These are phyloP conservation scores for Sycophila texana DNA, from an alignment of 2,888 invertebrate genomes.

Conservation along the genomic window DNA sequence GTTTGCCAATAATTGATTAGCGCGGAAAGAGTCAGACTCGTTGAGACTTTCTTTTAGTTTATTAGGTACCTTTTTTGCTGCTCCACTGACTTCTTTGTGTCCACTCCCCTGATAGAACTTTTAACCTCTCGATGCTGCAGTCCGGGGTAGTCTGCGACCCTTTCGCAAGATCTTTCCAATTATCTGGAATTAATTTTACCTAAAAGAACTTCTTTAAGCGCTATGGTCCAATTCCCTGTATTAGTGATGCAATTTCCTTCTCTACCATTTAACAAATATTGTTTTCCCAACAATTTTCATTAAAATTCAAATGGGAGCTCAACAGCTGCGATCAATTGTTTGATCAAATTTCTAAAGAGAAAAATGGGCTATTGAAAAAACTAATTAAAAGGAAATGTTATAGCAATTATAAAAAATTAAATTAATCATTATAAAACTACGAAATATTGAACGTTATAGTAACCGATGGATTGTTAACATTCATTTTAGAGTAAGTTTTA, in stretches of 20 bases:
- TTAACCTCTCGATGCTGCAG: conserved; percentile 14
- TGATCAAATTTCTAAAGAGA: too few species aligned
- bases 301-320: too few species aligned
- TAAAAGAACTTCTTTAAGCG: neutral
- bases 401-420: too few species aligned
- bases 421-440: too few species aligned
- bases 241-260: too few species aligned
- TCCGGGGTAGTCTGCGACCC: neutral
- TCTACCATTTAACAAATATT: neutral
- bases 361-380: too few species aligned
- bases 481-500: too few species aligned
- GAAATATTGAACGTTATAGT: too few species aligned
- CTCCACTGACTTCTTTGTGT: conserved; percentile 20
- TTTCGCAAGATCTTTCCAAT: neutral
- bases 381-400: too few species aligned
- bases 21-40: conserved; percentile 1
- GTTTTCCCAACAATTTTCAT: neutral
- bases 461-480: too few species aligned
- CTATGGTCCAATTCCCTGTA: too few species aligned
- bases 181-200: conserved; percentile 33
- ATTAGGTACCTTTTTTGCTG: conserved; percentile 22
- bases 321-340: too few species aligned
- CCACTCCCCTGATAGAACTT: conserved; percentile 11
- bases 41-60: conserved; percentile 18
- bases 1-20: conserved; percentile 18